Evolutionary conservation across 2,888 invertebrate species (phyloP), one percentile per base, ranked within the genome.

Genomic region (Gisinianus flammeolus): DNA sequence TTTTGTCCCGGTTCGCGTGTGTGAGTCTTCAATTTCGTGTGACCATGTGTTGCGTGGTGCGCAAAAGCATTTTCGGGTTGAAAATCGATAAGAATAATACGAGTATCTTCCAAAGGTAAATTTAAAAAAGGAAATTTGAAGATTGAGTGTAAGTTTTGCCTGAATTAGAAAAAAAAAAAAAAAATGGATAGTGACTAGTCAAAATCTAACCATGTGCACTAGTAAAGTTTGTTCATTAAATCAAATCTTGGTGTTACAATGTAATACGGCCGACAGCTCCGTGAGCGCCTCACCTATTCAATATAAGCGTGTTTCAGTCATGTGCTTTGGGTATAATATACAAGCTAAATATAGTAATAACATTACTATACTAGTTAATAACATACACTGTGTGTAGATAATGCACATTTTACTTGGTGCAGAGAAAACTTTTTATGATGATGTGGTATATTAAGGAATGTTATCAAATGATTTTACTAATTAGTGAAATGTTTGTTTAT

Each of bases 301-400:
- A 56, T 56, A n/a, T n/a, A 62, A 62, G 62, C 35, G 35, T 62
- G 62, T 28, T 62, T 62, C 26, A 26, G 26, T 62, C 62, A 62
- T 62, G 62, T 62, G 62, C 26, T 62, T 62, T 28, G 1, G 62
- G 28, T 26, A 26, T 8, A 8, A 54, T 3, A 62, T 1, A 24
- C 62, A 62, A 62, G 4, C 24, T 10, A 22, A 3, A 62, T 10
- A 35, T 35, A 35, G 12, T 35, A 35, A 8, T 35, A 35, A 8
- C 5, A 35, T 5, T 35, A 35, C 12, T 35, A 35, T 35, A 35
- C 5, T 8, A 35, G 6, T 35, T 8, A 35, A 35, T 8, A 5
- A 35, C 12, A 35, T 35, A 35, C 35, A 12, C 12, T 8, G 12
- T 35, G 12, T 8, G 35, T 35, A 35, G 5, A 35, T 12, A 35